A percentile compares a stretch with the other conserved stretches of the same genome.
These are phyloP conservation scores for Odontothrips loti DNA, from an alignment of 2,888 invertebrate species.

Conservation along the genomic window DNA sequence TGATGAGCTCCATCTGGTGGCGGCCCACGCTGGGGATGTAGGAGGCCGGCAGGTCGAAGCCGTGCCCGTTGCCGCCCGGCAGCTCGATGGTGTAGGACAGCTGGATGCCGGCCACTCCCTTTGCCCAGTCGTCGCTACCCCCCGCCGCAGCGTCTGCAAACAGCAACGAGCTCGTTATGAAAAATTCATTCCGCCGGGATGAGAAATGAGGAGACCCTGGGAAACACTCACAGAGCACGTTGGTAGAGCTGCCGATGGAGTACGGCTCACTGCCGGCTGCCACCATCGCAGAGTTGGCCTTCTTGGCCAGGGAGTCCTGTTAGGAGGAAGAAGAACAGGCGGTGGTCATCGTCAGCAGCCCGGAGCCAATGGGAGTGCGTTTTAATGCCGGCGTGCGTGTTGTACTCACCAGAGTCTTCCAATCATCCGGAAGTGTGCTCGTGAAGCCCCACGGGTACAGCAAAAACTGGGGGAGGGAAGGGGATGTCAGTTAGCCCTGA, in stretches of 20 bases:
- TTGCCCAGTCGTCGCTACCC: slow-evolving; percentile 66
- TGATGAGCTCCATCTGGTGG: slow-evolving; percentile 36
- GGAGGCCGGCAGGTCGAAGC: slow-evolving; percentile 71
- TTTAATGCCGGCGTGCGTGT: too few species aligned
- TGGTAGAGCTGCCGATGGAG: slow-evolving; percentile 35
- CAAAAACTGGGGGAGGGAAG: slow-evolving; percentile 59
- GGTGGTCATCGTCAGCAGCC: background rate
- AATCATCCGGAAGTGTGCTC: slow-evolving; percentile 38
- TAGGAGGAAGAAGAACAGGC: slow-evolving; percentile 43
- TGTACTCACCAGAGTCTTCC: slow-evolving; percentile 39
- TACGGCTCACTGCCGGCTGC: slow-evolving; percentile 32
- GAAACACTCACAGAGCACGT: slow-evolving; percentile 36
- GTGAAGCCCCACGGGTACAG: slow-evolving; percentile 74
- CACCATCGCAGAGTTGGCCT: slow-evolving; percentile 32
- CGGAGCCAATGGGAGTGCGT: background rate
- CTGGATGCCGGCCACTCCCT: slow-evolving; percentile 66
- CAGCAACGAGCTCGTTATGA: background rate
- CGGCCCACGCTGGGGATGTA: slow-evolving; percentile 53
- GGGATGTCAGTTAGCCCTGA: background rate
- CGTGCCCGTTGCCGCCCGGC: slow-evolving; percentile 67
- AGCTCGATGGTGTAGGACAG: slow-evolving; percentile 71
- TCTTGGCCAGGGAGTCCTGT: slow-evolving; percentile 32
- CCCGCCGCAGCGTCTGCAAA: slow-evolving; percentile 37
- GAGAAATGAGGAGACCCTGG: too few species aligned
- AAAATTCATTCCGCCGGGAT: background rate